phyloP scores from a whole-genome alignment of 1,140 invertebrate species.

The Caenorhabditis elegans region DNA sequence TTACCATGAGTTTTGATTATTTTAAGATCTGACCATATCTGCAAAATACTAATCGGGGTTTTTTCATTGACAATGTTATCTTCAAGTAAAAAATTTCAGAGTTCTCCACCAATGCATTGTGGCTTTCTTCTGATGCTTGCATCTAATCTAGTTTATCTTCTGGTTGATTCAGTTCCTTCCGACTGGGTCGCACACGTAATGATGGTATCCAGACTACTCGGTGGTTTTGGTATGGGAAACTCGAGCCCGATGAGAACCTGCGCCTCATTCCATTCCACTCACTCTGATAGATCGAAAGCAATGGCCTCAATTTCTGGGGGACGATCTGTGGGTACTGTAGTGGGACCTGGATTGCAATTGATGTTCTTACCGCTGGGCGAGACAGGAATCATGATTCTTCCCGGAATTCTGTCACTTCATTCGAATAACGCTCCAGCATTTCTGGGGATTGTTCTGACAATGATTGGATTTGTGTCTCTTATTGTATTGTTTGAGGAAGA shows the following conservation, averaged over 20 bases:
- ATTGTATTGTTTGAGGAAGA: not conserved
- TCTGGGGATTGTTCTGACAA: not conserved
- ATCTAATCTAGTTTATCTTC: not conserved
- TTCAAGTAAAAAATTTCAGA: too few relatives aligned
- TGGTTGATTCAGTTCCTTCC: not conserved
- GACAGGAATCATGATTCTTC: not conserved
- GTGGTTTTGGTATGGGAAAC: constrained; percentile 3
- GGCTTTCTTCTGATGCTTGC: not conserved
- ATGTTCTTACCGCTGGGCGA: not conserved
- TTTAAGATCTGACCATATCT: too few relatives aligned
- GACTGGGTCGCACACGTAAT: not conserved
- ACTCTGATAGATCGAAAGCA: not conserved
- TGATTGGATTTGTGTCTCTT: not conserved
- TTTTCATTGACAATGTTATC: too few relatives aligned
- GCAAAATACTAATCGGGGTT: too few relatives aligned
- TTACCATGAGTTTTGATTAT: too few relatives aligned
- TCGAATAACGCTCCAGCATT: not conserved
- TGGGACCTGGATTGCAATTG: not conserved
- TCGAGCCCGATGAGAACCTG: constrained; percentile 6
- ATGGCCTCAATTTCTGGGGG: constrained; percentile 14
- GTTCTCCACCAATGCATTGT: not conserved
- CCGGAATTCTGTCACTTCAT: not conserved
- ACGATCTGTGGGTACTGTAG: not conserved
- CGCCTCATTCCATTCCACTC: not conserved
- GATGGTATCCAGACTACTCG: not conserved